These are phyloP conservation scores for Alentia gelatinosa DNA, from an alignment of 2,888 invertebrate genomes.

Conservation along the genomic window DNA sequence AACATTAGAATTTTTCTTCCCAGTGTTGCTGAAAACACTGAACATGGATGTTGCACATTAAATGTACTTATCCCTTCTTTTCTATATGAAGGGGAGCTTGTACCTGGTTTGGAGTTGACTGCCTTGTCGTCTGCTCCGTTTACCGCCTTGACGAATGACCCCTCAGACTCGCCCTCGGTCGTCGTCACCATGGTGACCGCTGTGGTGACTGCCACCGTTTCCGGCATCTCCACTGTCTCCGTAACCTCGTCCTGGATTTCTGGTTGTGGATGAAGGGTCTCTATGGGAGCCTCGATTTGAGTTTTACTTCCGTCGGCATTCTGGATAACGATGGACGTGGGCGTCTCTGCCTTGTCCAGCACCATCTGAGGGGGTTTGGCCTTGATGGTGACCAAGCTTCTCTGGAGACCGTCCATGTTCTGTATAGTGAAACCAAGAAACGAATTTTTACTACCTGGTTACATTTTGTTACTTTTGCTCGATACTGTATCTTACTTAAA, in stretches of 20 bases:
- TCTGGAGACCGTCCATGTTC: slow-evolving; percentile 14
- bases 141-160: not conserved
- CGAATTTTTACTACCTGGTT: too few species aligned
- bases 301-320: slow-evolving; percentile 60
- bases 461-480: too few species aligned
- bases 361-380: slow-evolving; percentile 1
- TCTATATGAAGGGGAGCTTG: too few species aligned
- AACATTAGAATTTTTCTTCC: too few species aligned
- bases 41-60: too few species aligned
- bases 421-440: not conserved
- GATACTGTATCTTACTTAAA: too few species aligned
- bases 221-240: not conserved
- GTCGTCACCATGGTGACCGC: not conserved
- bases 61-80: too few species aligned
- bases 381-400: not conserved
- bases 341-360: not conserved
- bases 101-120: not conserved
- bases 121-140: not conserved
- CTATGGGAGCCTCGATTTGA: slow-evolving; percentile 39
- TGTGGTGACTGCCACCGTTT: not conserved
- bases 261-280: not conserved
- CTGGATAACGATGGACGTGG: slow-evolving; percentile 50
- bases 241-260: not conserved
- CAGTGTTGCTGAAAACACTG: too few species aligned
- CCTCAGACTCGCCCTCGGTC: not conserved